A percentile compares a stretch with the other conserved stretches of the same genome.
Conservation (phyloP, 2,888 invertebrate species). For the Amphipoea oculea region DNA sequence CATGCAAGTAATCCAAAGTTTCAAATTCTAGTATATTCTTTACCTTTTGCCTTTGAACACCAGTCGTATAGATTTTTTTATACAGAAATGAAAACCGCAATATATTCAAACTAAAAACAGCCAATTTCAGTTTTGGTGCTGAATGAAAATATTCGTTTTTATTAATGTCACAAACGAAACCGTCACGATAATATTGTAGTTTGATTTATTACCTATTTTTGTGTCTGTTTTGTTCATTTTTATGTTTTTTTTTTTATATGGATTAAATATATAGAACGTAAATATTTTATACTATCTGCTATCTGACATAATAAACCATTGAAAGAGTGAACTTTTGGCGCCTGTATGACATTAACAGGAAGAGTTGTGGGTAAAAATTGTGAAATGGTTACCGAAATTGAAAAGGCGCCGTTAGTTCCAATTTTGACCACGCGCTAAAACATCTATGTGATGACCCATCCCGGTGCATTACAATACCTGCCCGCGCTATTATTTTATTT, state of each 20-base stretch:
- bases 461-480: too few species aligned
- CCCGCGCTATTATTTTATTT: too few species aligned
- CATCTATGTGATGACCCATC: too few species aligned
- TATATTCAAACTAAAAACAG: background rate
- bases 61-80: too few species aligned
- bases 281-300: slow-evolving; percentile 8
- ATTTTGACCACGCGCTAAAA: background rate
- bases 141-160: slow-evolving; percentile 13
- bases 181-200: slow-evolving; percentile 6
- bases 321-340: too few species aligned
- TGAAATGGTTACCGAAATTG: background rate
- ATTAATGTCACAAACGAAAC: slow-evolving; percentile 5
- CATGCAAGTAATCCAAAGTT: too few species aligned
- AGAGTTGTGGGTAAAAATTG: background rate
- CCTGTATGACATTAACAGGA: background rate
- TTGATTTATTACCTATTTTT: slow-evolving; percentile 26
- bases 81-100: too few species aligned
- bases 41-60: too few species aligned
- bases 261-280: background rate
- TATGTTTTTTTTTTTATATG: background rate
- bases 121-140: slow-evolving; percentile 1
- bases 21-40: too few species aligned
- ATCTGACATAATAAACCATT: background rate
- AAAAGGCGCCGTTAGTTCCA: background rate
- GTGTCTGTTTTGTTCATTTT: slow-evolving; percentile 1